Evolutionary conservation across 2,888 invertebrate species (phyloP).

Genomic region (Melieria crassipennis): DNA sequence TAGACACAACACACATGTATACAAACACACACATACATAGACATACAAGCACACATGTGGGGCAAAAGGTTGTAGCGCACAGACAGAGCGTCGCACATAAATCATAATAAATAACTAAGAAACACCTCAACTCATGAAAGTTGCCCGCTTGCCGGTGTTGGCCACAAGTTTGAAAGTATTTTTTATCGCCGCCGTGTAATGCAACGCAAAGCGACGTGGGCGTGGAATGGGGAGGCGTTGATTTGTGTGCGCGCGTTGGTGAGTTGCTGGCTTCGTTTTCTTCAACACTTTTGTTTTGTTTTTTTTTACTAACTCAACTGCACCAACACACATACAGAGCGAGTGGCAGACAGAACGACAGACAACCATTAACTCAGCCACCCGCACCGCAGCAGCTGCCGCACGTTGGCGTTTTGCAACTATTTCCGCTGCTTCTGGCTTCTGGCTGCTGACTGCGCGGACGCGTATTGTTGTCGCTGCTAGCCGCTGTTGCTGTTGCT

Average conservation of each 20-base stretch:
- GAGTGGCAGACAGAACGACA: background rate
- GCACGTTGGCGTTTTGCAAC: no score
- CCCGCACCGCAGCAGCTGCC: no score
- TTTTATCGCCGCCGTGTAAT: slow-evolving; percentile 37
- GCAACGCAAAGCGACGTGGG: background rate
- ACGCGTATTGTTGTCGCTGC: background rate
- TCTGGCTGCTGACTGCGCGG: background rate
- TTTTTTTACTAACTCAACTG: no score
- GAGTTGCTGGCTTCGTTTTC: background rate
- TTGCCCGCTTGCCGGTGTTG: slow-evolving; percentile 33
- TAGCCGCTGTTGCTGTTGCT: background rate
- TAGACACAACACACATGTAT: slow-evolving; percentile 3
- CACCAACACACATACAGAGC: no score
- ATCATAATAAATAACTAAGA: slow-evolving; percentile 61
- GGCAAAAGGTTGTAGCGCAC: background rate
- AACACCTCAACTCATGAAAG: slow-evolving; percentile 57
- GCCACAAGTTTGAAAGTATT: slow-evolving; percentile 46
- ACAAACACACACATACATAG: slow-evolving; percentile 12
- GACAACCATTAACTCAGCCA: background rate
- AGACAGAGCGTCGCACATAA: slow-evolving; percentile 48
- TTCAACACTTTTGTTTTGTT: background rate
- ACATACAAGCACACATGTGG: background rate
- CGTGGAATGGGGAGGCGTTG: background rate
- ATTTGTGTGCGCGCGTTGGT: background rate
- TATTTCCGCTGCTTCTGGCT: no score